Evolutionary conservation across 2,797 vertebrate species (phyloP).

Genomic region (Lepilemur ruficaudatus): DNA sequence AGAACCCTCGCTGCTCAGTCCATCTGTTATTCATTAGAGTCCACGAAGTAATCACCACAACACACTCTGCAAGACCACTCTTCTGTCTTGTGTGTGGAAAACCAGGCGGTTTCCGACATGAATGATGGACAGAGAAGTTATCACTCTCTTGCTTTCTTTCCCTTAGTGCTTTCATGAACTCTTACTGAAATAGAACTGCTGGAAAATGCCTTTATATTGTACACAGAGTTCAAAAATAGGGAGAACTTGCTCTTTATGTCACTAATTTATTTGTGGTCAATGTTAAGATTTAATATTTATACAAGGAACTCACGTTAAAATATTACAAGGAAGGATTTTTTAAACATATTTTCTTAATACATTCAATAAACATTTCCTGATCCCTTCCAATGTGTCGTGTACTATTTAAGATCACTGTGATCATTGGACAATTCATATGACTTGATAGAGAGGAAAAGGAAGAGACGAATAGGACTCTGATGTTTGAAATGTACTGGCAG

Average conservation of each 20-base stretch:
- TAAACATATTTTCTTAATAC: neutral
- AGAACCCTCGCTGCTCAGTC: neutral
- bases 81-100: neutral
- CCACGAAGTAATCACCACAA: neutral
- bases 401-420: neutral
- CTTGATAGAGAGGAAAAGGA: neutral
- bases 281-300: neutral
- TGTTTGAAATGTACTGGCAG: neutral
- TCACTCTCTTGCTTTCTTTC: neutral
- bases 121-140: neutral
- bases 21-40: neutral
- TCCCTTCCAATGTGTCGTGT: no score
- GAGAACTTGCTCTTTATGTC: neutral
- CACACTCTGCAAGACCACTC: neutral
- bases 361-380: neutral
- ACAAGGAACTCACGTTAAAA: neutral
- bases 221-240: neutral
- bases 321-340: neutral
- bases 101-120: neutral
- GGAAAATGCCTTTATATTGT: neutral
- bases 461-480: neutral
- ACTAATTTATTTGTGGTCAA: neutral
- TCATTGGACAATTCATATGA: neutral
- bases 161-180: neutral
- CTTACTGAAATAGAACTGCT: neutral